phyloP scores from a whole-genome alignment of 2,888 invertebrate species.

The Melikaiella ostensackeni region DNA sequence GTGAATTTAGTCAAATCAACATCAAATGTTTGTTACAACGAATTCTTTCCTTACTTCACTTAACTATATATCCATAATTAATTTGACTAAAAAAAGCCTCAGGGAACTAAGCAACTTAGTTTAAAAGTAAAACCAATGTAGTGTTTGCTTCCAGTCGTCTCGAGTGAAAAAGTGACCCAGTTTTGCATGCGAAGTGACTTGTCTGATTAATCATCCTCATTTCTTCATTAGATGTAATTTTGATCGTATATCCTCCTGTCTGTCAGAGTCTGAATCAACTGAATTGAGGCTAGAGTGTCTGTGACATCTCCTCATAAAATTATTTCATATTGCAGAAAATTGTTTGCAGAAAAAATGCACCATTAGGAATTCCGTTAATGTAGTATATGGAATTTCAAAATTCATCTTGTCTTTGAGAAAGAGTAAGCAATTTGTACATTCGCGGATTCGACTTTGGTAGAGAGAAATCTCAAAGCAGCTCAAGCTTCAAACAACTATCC shows the following conservation, averaged over 20 bases:
- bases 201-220: conserved; percentile 16
- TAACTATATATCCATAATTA: too few species aligned
- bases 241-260: background rate
- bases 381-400: conserved; percentile 6
- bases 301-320: background rate
- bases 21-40: too few species aligned
- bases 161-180: conserved; percentile 10
- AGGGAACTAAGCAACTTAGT: too few species aligned
- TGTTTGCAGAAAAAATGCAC: too few species aligned
- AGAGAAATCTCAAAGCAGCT: conserved; percentile 27
- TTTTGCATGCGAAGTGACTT: background rate
- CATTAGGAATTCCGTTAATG: background rate
- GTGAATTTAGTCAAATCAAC: too few species aligned
- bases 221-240: conserved; percentile 19
- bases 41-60: too few species aligned
- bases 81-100: too few species aligned
- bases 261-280: background rate
- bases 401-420: background rate
- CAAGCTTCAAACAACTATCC: conserved; percentile 22
- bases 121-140: background rate
- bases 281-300: background rate
- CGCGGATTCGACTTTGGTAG: conserved; percentile 9
- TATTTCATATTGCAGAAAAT: too few species aligned
- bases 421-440: background rate
- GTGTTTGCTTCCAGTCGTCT: background rate